phyloP scores from a whole-genome alignment of 2,888 invertebrate genomes.

The Chelonus formosanus region DNA sequence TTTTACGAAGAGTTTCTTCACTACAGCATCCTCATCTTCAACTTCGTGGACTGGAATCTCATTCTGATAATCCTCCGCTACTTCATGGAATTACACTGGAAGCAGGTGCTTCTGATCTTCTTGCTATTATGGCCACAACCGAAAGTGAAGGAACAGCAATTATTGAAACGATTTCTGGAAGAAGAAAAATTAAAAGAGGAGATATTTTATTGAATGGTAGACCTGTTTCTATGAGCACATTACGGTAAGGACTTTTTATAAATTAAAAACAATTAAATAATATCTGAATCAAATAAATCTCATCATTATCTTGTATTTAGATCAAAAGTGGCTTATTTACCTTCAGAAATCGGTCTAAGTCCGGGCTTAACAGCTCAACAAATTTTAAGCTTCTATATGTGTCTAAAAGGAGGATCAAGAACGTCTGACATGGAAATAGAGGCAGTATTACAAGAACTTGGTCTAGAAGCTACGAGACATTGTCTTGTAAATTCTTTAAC shows the following conservation, averaged over 20 bases:
- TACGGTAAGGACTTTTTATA: slow-evolving; percentile 62
- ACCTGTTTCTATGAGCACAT: slow-evolving; percentile 75
- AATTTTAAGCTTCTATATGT: slow-evolving; percentile 84
- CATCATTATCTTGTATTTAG: slow-evolving; percentile 50
- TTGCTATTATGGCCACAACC: slow-evolving; percentile 90
- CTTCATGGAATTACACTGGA: slow-evolving; percentile 77
- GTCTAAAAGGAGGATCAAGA: slow-evolving; percentile 74
- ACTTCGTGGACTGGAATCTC: slow-evolving; percentile 55
- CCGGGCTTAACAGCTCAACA: slow-evolving; percentile 90
- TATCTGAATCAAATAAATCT: too few species aligned
- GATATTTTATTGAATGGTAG: slow-evolving; percentile 90
- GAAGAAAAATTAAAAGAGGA: slow-evolving; percentile 72
- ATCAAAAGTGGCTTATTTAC: slow-evolving; percentile 79
- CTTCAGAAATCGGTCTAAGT: slow-evolving; percentile 79
- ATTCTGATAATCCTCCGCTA: slow-evolving; percentile 42
- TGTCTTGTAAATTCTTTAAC: slow-evolving; percentile 87
- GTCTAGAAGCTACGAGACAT: slow-evolving; percentile 87
- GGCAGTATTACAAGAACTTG: slow-evolving; percentile 89
- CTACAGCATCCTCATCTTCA: slow-evolving; percentile 61
- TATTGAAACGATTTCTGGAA: slow-evolving; percentile 85
- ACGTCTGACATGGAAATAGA: slow-evolving; percentile 75
- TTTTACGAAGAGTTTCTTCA: slow-evolving; percentile 38
- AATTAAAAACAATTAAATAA: too few species aligned
- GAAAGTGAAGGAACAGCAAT: slow-evolving; percentile 87
- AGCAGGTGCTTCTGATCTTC: slow-evolving; percentile 87